Evolutionary conservation across 1,140 invertebrate genomes (phyloP).

Genomic region (Neuroterus valhalla): DNA sequence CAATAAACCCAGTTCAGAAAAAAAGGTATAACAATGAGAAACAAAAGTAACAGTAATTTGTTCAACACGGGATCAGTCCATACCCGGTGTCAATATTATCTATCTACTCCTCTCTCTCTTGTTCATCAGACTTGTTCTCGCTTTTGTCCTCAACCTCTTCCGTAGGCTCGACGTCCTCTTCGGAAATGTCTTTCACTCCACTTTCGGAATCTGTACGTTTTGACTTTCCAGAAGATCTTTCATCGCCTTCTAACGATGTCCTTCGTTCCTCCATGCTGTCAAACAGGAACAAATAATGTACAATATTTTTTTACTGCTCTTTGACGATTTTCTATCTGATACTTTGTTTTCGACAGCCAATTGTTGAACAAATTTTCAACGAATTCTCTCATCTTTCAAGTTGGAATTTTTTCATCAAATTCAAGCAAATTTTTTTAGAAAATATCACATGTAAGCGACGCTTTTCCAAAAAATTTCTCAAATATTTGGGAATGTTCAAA

Average conservation of each 20-base stretch:
- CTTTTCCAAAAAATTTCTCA: slow-evolving; percentile 14
- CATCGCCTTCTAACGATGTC: slow-evolving; percentile 52
- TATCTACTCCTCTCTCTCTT: slow-evolving; percentile 72
- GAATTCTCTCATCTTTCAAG: not conserved
- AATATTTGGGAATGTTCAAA: slow-evolving; percentile 1
- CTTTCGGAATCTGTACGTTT: slow-evolving; percentile 61
- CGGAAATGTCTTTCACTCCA: slow-evolving; percentile 63
- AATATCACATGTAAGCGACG: not conserved
- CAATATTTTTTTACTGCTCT: slow-evolving; percentile 29
- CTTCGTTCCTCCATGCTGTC: slow-evolving; percentile 60
- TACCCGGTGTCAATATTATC: slow-evolving; percentile 51
- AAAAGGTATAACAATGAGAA: slow-evolving; percentile 45
- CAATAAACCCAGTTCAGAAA: slow-evolving; percentile 54
- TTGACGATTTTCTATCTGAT: not conserved
- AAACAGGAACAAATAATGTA: slow-evolving; percentile 32
- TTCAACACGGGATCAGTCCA: slow-evolving; percentile 42
- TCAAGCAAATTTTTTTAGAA: slow-evolving; percentile 6
- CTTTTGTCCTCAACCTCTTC: slow-evolving; percentile 65
- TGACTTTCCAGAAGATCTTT: slow-evolving; percentile 49
- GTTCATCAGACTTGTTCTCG: slow-evolving; percentile 69
- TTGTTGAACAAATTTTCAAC: slow-evolving; percentile 34
- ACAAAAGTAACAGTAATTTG: slow-evolving; percentile 43
- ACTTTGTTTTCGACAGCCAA: slow-evolving; percentile 25
- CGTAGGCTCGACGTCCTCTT: slow-evolving; percentile 62
- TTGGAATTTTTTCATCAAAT: not conserved